Percentiles rank a stretch among this genome's conserved stretches.
These are phyloP conservation scores for Sparidentex hasta DNA, from an alignment of 2,797 vertebrate genomes.

Conservation along the genomic window DNA sequence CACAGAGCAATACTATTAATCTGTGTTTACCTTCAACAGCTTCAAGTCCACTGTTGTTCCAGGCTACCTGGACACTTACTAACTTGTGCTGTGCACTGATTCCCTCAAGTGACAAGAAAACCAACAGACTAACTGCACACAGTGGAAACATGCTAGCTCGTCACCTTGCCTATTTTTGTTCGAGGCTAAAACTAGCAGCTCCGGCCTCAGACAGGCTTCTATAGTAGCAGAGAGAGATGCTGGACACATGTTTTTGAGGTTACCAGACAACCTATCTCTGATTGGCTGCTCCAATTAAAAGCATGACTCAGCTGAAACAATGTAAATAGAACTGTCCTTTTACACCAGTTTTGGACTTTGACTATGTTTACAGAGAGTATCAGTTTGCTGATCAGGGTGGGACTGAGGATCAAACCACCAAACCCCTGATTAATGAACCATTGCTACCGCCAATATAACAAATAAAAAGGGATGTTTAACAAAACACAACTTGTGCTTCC, in stretches of 20 bases:
- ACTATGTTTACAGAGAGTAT: conserved; percentile 1
- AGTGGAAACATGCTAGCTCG: conserved; percentile 21
- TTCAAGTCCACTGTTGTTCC: conserved; percentile 18
- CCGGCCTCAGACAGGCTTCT: not conserved
- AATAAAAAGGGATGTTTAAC: too few species aligned
- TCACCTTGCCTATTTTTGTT: too few species aligned
- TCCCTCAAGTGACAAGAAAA: conserved; percentile 13
- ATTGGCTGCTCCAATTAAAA: conserved; percentile 41
- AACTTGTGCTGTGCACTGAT: not conserved
- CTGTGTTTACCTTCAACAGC: conserved; percentile 52
- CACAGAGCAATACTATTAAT: not conserved
- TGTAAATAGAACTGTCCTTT: conserved; percentile 4
- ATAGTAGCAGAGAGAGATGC: not conserved
- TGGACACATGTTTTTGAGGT: not conserved
- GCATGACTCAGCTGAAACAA: conserved; percentile 18
- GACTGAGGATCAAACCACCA: too few species aligned
- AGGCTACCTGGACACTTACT: conserved; percentile 40
- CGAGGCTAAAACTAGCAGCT: not conserved
- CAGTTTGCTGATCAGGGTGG: not conserved
- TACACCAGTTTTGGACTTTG: conserved; percentile 43
- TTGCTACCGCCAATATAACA: too few species aligned
- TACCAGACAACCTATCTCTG: not conserved
- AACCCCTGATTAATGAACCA: too few species aligned
- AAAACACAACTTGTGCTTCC: too few species aligned
- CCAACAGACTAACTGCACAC: not conserved